Evolutionary conservation across 2,888 invertebrate species (phyloP), one percentile per base, ranked within the genome.

Genomic region (Ischnus inquisitorius): DNA sequence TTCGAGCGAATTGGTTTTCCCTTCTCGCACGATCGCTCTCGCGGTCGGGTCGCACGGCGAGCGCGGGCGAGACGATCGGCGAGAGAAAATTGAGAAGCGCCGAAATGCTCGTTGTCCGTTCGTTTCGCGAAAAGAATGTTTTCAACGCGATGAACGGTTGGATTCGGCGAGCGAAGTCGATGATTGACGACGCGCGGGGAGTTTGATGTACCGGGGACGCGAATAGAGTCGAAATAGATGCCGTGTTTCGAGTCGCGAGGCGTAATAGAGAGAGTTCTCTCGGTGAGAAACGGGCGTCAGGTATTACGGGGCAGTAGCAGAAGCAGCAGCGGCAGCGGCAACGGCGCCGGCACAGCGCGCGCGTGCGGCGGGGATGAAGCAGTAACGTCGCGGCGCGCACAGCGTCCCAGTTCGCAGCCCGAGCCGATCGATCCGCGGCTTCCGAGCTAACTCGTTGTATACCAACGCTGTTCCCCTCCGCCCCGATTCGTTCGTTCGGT

Each of bases 281-380:
- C 43, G 69, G 75, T 80, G 71, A 48, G 79, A 79, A 72, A 78
- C 83, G 81, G 79, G 78, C 83, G 79, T 83, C 80, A 78, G 83
- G 78, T 79, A 80, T 68, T 60, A 65, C 28, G 71, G 65, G 8
- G 39, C 34, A 41, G 64, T 3, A 34, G 39, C 34, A 41, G 64
- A 2, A 34, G 12, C 14, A 72, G 57, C 25, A 43, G 14, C 39
- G 39, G 69, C 75, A 64, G 80, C 68, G 75, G 34, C 48, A 34
- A 62, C 22, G 41, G 54, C 65, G 67, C 64, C 39, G 28, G 64
- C 43, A n/a, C 14, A 75, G 64, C 71, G 79, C 78, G 79, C 79
- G 64, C 79, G 65, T 71, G 79, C 48, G 69, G 41, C 60, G 65
- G 10, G 6, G 68, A 79, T 76, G 82, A 77, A 69, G 34, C 8